Percentiles rank a stretch among this genome's conserved stretches.
Conservation (phyloP, 1,140 invertebrate species). For the Hyposmocoma kahamanoa region DNA sequence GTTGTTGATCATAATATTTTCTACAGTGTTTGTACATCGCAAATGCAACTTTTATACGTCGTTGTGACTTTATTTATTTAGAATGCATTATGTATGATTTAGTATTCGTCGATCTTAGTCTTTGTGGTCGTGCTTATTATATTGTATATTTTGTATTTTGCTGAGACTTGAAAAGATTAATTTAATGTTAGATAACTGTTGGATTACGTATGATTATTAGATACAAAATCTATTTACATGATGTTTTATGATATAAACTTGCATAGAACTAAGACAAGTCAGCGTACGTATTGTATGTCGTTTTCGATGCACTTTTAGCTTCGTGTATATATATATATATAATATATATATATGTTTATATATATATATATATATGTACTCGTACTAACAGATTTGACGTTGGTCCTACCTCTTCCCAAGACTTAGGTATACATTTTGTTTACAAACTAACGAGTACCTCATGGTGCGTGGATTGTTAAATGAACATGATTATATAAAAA, state of each 20-base stretch:
- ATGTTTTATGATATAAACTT: too few relatives aligned
- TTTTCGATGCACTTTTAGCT: too few relatives aligned
- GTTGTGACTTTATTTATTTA: constrained; percentile 18
- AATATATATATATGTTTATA: too few relatives aligned
- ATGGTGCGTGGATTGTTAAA: constrained; percentile 57
- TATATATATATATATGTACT: too few relatives aligned
- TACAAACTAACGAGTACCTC: constrained; percentile 45
- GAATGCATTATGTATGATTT: constrained; percentile 11
- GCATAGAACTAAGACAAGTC: too few relatives aligned
- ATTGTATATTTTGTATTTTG: neutral
- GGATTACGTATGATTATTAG: too few relatives aligned
- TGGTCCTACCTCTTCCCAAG: constrained; percentile 39
- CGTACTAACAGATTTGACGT: too few relatives aligned
- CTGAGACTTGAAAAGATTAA: too few relatives aligned
- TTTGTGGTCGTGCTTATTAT: neutral
- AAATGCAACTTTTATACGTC: constrained; percentile 12
- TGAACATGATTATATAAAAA: constrained; percentile 42
- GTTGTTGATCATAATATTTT: constrained; percentile 22
- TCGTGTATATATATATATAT: too few relatives aligned
- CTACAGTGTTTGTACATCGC: constrained; percentile 27
- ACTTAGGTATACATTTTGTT: constrained; percentile 35
- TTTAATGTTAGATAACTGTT: too few relatives aligned
- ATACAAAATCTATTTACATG: too few relatives aligned
- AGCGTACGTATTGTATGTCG: too few relatives aligned
- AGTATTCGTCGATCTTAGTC: constrained; percentile 9